A percentile compares a stretch with the other conserved stretches of the same genome.
Evolutionary conservation across 30 jellyfish, hydroid and myxozoan species (phyloP).

Genomic region (Haliclystus octoradiatus): DNA sequence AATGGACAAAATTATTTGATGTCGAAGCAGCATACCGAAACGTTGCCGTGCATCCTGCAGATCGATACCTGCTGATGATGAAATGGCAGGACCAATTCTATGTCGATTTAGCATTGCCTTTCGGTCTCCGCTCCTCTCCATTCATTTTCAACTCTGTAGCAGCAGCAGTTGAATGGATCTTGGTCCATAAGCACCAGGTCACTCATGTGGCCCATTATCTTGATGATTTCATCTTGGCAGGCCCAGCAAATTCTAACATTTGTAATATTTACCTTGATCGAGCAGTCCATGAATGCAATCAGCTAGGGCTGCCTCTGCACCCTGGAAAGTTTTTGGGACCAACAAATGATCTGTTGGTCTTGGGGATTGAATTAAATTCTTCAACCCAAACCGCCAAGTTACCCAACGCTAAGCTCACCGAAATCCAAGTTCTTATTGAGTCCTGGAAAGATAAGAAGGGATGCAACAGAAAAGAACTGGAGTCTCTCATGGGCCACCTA

Average conservation of each 20-base stretch:
- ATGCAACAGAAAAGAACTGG: not conserved
- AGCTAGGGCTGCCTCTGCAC: constrained; percentile 5
- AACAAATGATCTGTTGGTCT: not conserved
- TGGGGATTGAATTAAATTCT: constrained; percentile 1
- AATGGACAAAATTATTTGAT: no score
- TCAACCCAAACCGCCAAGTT: no score
- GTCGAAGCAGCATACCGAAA: not conserved
- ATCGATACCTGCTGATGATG: not conserved
- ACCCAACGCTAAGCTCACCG: no score
- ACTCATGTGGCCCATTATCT: not conserved
- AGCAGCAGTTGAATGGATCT: not conserved
- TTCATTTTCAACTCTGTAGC: not conserved
- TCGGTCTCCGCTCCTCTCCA: not conserved
- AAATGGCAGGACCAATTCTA: not conserved
- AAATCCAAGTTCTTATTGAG: no score
- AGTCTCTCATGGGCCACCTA: not conserved
- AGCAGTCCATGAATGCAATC: not conserved
- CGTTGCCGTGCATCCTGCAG: not conserved
- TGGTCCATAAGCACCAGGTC: not conserved
- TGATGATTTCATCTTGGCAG: constrained; percentile 4
- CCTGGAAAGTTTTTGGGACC: not conserved
- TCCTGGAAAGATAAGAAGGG: not conserved
- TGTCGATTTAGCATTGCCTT: not conserved
- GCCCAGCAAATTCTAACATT: not conserved
- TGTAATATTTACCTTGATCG: not conserved